phyloP scores from a whole-genome alignment of 2,113 vertebrate genomes.

The Cyrtonyx montezumae region DNA sequence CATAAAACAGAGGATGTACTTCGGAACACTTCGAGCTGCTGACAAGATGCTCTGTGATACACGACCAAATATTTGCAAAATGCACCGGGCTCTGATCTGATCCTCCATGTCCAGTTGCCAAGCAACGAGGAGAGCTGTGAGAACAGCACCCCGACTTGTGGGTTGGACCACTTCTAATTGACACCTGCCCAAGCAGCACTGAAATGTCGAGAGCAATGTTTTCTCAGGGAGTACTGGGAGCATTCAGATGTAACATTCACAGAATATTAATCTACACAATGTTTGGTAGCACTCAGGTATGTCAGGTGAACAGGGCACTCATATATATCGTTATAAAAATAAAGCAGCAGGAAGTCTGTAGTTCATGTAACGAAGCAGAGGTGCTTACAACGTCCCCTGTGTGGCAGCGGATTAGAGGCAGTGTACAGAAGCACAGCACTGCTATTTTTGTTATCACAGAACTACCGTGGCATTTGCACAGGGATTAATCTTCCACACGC shows the following conservation, averaged over 20 bases:
- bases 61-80: neutral
- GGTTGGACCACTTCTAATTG: neutral
- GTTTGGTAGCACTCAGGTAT: neutral
- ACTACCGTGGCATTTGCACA: neutral
- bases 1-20: neutral
- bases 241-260: neutral
- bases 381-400: neutral
- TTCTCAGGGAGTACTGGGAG: neutral
- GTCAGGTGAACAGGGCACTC: neutral
- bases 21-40: neutral
- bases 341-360: neutral
- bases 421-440: neutral
- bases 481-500: neutral
- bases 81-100: neutral
- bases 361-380: neutral
- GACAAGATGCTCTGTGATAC: neutral
- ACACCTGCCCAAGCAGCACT: neutral
- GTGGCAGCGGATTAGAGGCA: neutral
- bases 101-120: neutral
- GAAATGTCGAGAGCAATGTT: neutral
- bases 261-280: neutral
- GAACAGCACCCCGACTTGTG: neutral
- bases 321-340: neutral
- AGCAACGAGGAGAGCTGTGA: neutral
- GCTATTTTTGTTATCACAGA: conserved; percentile 36